Percentiles rank a stretch among this genome's conserved stretches.
These are phyloP conservation scores for Pogona vitticeps DNA, from an alignment of 2,113 vertebrate species.

Conservation along the genomic window DNA sequence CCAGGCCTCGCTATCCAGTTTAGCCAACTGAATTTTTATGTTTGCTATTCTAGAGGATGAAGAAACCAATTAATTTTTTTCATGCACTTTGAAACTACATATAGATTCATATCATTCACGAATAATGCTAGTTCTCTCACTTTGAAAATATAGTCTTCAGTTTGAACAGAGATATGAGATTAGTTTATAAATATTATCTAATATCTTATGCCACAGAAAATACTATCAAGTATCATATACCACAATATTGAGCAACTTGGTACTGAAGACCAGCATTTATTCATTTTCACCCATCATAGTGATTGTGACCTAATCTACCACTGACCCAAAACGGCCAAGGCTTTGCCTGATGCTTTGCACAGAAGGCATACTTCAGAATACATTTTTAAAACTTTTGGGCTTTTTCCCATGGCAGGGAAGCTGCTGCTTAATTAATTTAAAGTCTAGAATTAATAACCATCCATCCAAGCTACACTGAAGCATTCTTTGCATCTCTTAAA, in stretches of 20 bases:
- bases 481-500: constrained; percentile 44
- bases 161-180: not conserved
- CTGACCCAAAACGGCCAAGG: not conserved
- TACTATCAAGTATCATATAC: no score
- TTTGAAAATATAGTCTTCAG: not conserved
- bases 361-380: constrained; percentile 15
- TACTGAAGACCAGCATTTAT: not conserved
- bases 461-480: constrained; percentile 54
- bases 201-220: not conserved
- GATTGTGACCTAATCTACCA: not conserved
- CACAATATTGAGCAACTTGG: not conserved
- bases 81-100: not conserved
- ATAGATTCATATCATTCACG: not conserved
- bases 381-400: not conserved
- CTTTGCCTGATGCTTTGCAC: constrained; percentile 15
- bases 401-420: constrained; percentile 53
- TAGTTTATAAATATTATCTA: not conserved
- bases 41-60: constrained; percentile 86
- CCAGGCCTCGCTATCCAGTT: constrained; percentile 95
- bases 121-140: not conserved
- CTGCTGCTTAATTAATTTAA: constrained; percentile 55
- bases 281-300: not conserved
- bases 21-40: constrained; percentile 95
- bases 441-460: constrained; percentile 53
- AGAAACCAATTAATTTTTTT: not conserved